Evolutionary conservation across 2,113 vertebrate species (phyloP).

Genomic region (Forbesichthys agassizii): DNA sequence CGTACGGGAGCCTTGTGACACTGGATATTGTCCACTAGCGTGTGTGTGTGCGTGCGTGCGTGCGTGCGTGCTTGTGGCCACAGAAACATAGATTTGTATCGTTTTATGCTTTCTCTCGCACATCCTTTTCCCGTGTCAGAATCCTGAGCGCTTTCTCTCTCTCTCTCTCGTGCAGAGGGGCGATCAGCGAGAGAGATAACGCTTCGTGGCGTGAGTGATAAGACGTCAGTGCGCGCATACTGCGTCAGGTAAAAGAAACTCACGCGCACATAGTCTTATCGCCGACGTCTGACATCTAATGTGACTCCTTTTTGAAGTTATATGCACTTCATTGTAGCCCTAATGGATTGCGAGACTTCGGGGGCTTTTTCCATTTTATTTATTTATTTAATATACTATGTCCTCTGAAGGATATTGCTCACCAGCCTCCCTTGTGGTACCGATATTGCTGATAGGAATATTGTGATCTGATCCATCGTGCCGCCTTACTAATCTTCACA

Average conservation of each 20-base stretch:
- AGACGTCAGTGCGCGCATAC: conserved; percentile 40
- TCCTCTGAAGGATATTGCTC: conserved; percentile 59
- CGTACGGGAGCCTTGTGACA: background rate
- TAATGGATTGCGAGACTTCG: conserved; percentile 66
- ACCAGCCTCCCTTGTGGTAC: conserved; percentile 24
- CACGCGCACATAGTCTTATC: conserved; percentile 64
- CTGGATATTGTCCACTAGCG: conserved; percentile 1
- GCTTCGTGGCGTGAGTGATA: conserved; percentile 66
- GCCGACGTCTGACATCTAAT: conserved; percentile 66
- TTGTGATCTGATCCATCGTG: conserved; percentile 32
- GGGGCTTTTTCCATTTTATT: conserved; percentile 58
- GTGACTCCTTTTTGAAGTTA: conserved; percentile 67
- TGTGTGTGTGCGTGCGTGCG: conserved; percentile 8
- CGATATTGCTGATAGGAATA: conserved; percentile 53
- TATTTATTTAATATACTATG: conserved; percentile 63
- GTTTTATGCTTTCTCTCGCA: conserved; percentile 29
- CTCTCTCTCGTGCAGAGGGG: conserved; percentile 43
- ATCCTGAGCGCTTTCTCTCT: conserved; percentile 48
- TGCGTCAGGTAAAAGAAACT: conserved; percentile 46
- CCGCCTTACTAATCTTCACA: conserved; percentile 1
- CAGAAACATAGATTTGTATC: conserved; percentile 62
- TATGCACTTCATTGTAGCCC: conserved; percentile 43
- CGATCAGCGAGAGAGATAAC: conserved; percentile 68
- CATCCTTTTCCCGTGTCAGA: background rate
- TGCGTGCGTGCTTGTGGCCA: conserved; percentile 58